Base-by-base conservation (phyloP, 2,888 invertebrate genomes). In the Sminthurides aquaticus region DNA sequence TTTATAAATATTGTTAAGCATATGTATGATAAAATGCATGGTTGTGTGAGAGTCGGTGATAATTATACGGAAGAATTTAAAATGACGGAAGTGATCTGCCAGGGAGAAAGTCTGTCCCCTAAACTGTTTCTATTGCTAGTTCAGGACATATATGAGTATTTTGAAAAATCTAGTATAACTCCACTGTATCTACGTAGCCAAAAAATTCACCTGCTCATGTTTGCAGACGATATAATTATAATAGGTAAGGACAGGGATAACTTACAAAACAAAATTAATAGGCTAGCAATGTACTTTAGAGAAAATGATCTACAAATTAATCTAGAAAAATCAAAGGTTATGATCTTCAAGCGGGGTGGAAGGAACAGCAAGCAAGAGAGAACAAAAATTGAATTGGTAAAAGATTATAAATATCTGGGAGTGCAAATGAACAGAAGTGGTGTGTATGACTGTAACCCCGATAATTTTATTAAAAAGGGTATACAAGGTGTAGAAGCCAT, bases 31-130 rank as follows among this genome's bases (percentile, higher is more conserved):
- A 15, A 28, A 3, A 26, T 49, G 5, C 49, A 60, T 3, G 54
- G 27, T 1, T 28, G 29, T 3, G 54, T 60, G 2, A 49, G 27
- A 52, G 20, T 27, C 15, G 11, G 2, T 1, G 15, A 2, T 11
- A 48, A 48, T 1, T 3, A 18, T 18, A 28, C 60, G 18, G 24
- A 20, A 49, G 8, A 20, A 27, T 60, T 60, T 28, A 22, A 60
- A 25, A 52, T 60, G 11, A 60, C 60, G 20, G 49, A 52, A 29
- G 60, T 49, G 2, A 27, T 60, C 11, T 28, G 49, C n/a, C 60
- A 60, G 29, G 60, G 60, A 2, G 60, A 60, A 15, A 25, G 11
- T 26, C 20, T 60, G 20, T 48, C 48, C 15, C 60, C 60, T 3
- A 49, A n/a, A 1, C 15, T 25, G 8, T 60, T 48, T 18, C 15